These are phyloP conservation scores for Erynnis tages DNA, from an alignment of 2,888 invertebrate genomes.

Conservation along the genomic window DNA sequence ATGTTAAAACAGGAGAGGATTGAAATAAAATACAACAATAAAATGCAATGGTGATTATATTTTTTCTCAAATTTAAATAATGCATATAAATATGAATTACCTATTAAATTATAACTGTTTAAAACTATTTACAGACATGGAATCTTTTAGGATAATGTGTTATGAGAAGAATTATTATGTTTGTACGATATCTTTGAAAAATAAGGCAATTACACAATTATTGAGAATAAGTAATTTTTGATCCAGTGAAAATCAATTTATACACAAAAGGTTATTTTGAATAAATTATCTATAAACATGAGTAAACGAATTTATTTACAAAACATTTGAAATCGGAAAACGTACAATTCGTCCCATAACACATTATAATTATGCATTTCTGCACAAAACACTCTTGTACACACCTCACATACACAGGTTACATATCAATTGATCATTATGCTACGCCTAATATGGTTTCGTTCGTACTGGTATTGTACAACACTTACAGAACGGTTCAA, in stretches of 20 bases:
- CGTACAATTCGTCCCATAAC: constrained; percentile 11
- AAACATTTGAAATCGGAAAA: background rate
- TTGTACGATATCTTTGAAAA: no score
- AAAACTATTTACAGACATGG: constrained; percentile 68
- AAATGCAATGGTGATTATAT: constrained; percentile 80
- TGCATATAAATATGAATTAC: constrained; percentile 69
- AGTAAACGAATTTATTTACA: no score
- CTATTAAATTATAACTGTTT: constrained; percentile 59
- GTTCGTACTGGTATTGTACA: constrained; percentile 16
- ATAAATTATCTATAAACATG: no score
- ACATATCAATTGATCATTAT: constrained; percentile 27
- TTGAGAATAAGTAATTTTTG: no score
- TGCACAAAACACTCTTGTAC: constrained; percentile 29
- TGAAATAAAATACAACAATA: constrained; percentile 46
- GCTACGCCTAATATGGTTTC: constrained; percentile 4
- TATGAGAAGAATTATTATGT: constrained; percentile 32
- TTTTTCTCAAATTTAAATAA: constrained; percentile 73
- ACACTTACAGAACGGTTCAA: constrained; percentile 7
- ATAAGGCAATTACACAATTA: no score
- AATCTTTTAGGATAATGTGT: constrained; percentile 40
- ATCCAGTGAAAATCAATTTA: no score
- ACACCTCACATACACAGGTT: constrained; percentile 16
- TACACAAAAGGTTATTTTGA: no score
- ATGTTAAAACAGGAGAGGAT: background rate
- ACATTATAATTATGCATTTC: constrained; percentile 3